phyloP scores from a whole-genome alignment of 2,888 invertebrate genomes.

The Hypsopygia costalis region DNA sequence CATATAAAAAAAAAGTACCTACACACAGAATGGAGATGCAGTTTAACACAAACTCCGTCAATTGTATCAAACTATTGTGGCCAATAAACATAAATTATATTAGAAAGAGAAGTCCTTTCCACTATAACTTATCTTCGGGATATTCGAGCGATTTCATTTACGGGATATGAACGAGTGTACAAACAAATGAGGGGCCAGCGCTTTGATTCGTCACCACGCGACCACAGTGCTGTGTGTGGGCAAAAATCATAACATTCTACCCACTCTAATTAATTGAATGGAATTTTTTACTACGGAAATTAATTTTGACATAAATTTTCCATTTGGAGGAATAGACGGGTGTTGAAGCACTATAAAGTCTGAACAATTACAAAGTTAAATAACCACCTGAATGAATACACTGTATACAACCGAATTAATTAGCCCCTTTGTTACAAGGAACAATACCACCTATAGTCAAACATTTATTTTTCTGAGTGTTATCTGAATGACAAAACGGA shows the following conservation, averaged over 20 bases:
- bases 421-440: neutral
- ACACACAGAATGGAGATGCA: too few species aligned
- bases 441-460: conserved; percentile 9
- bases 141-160: conserved; percentile 58
- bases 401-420: too few species aligned
- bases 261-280: conserved; percentile 4
- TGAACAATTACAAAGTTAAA: too few species aligned
- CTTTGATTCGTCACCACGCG: conserved; percentile 49
- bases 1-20: too few species aligned
- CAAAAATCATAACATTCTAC: conserved; percentile 3
- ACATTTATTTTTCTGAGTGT: conserved; percentile 48
- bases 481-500: conserved; percentile 62
- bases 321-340: too few species aligned
- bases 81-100: too few species aligned
- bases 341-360: too few species aligned
- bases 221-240: neutral
- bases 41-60: too few species aligned
- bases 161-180: conserved; percentile 71
- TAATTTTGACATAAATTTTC: too few species aligned
- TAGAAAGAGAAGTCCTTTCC: conserved; percentile 36
- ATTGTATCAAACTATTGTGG: too few species aligned
- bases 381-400: too few species aligned
- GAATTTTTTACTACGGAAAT: neutral
- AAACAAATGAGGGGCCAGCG: conserved; percentile 54
- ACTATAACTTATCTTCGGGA: conserved; percentile 32